These are phyloP conservation scores for Phrynocephalus vlangalii DNA, from an alignment of 2,797 vertebrate genomes.

Conservation along the genomic window DNA sequence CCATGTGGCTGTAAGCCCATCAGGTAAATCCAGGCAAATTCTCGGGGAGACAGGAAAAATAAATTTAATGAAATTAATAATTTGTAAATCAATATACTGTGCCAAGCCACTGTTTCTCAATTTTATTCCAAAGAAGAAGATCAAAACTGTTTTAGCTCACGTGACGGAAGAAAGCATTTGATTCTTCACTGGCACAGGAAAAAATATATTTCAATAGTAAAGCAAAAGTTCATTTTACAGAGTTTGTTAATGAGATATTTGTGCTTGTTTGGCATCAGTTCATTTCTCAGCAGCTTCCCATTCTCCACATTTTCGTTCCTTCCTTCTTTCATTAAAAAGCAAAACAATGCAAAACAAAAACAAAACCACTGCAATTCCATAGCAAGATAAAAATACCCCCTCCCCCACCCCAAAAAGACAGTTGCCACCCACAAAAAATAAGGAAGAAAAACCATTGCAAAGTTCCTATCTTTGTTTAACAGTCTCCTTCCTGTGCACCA, in stretches of 20 bases:
- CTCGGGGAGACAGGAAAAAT: not conserved
- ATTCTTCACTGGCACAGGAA: not conserved
- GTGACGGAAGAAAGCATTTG: not conserved
- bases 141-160: not conserved
- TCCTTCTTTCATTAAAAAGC: not conserved
- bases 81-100: not conserved
- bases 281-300: not conserved
- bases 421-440: not conserved
- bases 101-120: not conserved
- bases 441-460: not conserved
- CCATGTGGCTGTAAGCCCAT: not conserved
- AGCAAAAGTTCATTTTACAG: slow-evolving; percentile 15
- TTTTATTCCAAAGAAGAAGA: no score
- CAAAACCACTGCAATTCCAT: not conserved
- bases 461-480: not conserved
- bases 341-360: no score
- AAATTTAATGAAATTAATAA: not conserved
- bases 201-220: slow-evolving; percentile 3
- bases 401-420: not conserved
- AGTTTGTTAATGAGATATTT: slow-evolving; percentile 18
- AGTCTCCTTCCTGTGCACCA: not conserved
- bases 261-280: not conserved
- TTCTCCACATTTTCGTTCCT: slow-evolving; percentile 17
- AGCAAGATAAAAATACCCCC: slow-evolving; percentile 8
- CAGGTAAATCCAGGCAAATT: not conserved